Percentiles rank a stretch among this genome's conserved stretches.
These are phyloP conservation scores for Sapayoa aenigma DNA, from an alignment of 2,113 vertebrate genomes.

Conservation along the genomic window DNA sequence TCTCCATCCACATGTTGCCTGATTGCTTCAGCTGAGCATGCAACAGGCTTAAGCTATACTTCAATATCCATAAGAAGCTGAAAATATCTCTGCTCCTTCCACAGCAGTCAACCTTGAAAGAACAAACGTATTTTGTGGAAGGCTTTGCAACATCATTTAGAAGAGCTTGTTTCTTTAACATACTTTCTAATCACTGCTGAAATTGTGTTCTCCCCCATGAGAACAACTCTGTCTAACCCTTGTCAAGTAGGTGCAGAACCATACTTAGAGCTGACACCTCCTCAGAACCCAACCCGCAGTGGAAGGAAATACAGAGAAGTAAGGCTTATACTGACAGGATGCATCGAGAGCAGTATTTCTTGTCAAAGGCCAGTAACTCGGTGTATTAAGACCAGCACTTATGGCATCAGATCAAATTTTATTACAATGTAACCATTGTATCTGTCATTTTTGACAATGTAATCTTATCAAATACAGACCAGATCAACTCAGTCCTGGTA, in stretches of 20 bases:
- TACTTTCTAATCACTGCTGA: neutral
- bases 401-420: neutral
- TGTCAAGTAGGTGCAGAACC: neutral
- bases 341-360: neutral
- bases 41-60: neutral
- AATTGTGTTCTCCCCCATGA: neutral
- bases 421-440: neutral
- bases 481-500: neutral
- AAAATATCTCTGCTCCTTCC: neutral
- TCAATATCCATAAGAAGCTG: neutral
- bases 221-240: neutral
- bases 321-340: neutral
- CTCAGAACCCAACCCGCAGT: neutral
- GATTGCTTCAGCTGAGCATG: neutral
- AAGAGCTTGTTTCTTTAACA: neutral
- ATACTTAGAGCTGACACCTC: neutral
- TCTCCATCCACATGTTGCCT: neutral
- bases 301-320: neutral
- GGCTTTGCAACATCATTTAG: neutral
- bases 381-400: neutral
- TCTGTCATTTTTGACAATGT: neutral
- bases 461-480: neutral
- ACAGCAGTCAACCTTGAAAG: neutral
- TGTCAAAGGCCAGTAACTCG: neutral
- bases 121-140: neutral